Evolutionary conservation across 53 echinoderm and acorn worm genomes (phyloP).

Genomic region (Mesocentrotus franciscanus): DNA sequence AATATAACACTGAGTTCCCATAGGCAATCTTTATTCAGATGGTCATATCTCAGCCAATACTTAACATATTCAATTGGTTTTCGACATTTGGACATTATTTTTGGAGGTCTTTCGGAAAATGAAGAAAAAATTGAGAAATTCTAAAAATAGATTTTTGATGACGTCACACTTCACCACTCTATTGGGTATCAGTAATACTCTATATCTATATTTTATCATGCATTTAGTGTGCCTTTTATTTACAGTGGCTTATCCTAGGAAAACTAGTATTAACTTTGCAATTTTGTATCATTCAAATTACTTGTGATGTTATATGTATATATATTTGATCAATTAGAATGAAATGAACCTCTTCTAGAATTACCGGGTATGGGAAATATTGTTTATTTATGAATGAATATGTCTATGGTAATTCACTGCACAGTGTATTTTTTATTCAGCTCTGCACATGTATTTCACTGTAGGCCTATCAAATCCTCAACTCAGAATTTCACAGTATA

Average conservation of each 20-base stretch:
- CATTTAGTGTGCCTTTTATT: conserved; percentile 14
- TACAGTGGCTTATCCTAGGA: not conserved
- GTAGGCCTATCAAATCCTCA: not conserved
- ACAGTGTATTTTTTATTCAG: not conserved
- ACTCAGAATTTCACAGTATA: too few relatives aligned
- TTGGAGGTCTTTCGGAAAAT: too few relatives aligned
- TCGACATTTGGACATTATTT: too few relatives aligned
- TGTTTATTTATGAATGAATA: not conserved
- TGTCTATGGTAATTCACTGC: not conserved
- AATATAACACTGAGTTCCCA: too few relatives aligned
- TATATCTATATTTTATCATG: not conserved
- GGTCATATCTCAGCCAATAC: too few relatives aligned
- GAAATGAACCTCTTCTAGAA: not conserved
- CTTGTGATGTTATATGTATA: not conserved
- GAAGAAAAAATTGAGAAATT: too few relatives aligned
- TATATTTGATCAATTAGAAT: not conserved
- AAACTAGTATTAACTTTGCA: not conserved
- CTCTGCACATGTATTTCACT: not conserved
- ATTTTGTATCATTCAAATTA: not conserved
- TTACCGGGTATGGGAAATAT: not conserved
- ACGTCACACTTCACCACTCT: too few relatives aligned
- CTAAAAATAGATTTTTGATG: too few relatives aligned
- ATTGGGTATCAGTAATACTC: not conserved
- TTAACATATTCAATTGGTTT: too few relatives aligned
- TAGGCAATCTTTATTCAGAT: too few relatives aligned